A percentile compares a stretch with the other conserved stretches of the same genome.
Evolutionary conservation across 2,888 invertebrate genomes (phyloP).

Genomic region (Lissonota sp.): DNA sequence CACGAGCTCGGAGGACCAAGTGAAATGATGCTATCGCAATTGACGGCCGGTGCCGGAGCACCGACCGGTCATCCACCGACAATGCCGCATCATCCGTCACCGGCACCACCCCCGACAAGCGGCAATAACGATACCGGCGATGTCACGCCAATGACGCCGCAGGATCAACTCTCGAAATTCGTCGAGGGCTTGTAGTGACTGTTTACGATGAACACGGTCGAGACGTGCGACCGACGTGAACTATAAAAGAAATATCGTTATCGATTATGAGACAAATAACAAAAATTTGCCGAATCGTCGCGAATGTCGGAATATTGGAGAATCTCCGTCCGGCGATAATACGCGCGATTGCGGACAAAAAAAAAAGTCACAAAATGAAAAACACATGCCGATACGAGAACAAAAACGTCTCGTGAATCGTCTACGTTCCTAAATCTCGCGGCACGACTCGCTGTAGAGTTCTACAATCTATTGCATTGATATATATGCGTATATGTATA

Average conservation of each 20-base stretch:
- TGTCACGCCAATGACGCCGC: slow-evolving; percentile 93
- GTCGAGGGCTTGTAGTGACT: slow-evolving; percentile 96
- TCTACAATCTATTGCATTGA: slow-evolving; percentile 64
- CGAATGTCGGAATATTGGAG: not conserved
- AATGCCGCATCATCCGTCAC: slow-evolving; percentile 81
- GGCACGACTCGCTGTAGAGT: slow-evolving; percentile 64
- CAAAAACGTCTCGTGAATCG: slow-evolving; percentile 34
- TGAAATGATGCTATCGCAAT: slow-evolving; percentile 85
- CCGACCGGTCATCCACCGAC: slow-evolving; percentile 81
- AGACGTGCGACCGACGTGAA: slow-evolving; percentile 60
- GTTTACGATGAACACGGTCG: slow-evolving; percentile 77
- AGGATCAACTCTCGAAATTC: slow-evolving; percentile 97
- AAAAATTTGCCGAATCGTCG: not conserved
- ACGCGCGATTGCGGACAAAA: not conserved
- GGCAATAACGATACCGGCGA: slow-evolving; percentile 86
- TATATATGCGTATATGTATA: slow-evolving; percentile 24
- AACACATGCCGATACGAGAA: slow-evolving; percentile 10
- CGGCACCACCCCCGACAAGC: slow-evolving; percentile 82
- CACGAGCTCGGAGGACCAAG: slow-evolving; percentile 85
- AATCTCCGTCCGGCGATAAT: too few relatives aligned
- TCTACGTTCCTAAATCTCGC: slow-evolving; percentile 64
- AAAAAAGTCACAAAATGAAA: slow-evolving; percentile 4
- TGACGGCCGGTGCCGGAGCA: slow-evolving; percentile 82
- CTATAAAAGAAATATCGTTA: slow-evolving; percentile 38
- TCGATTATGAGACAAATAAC: slow-evolving; percentile 20